Conservation (phyloP, 2,113 vertebrate genomes). For the Cynoglossus semilaevis region DNA sequence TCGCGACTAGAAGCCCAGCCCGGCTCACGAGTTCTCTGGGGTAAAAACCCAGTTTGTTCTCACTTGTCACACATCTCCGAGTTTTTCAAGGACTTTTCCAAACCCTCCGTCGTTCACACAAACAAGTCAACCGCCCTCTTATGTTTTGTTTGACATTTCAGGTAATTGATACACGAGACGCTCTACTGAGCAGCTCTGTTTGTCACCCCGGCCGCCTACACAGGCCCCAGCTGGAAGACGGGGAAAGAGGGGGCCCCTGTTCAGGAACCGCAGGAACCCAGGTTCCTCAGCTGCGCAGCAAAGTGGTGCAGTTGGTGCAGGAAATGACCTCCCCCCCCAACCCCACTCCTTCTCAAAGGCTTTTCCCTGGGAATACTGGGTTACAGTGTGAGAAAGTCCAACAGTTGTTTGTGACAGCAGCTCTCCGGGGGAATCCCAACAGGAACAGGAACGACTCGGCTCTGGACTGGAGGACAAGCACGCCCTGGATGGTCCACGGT, state of each 20-base stretch:
- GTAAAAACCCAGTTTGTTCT: conserved; percentile 24
- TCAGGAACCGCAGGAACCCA: conserved; percentile 41
- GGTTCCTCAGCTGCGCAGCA: conserved; percentile 48
- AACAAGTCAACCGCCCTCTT: conserved; percentile 66
- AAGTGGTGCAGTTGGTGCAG: conserved; percentile 70
- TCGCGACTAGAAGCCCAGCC: conserved; percentile 25
- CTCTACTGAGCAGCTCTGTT: conserved; percentile 55
- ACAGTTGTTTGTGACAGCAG: conserved; percentile 64
- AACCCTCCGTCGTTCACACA: conserved; percentile 66
- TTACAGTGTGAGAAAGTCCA: conserved; percentile 78
- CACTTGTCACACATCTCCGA: conserved; percentile 23
- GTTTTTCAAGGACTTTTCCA: conserved; percentile 37
- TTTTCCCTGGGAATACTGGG: conserved; percentile 75
- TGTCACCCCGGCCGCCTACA: conserved; percentile 40
- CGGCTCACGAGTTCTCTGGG: conserved; percentile 33
- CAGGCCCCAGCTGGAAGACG: conserved; percentile 23
- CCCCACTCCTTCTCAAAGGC: conserved; percentile 57
- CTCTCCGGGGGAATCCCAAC: conserved; percentile 52
- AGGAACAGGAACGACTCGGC: conserved; percentile 40
- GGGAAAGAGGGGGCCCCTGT: conserved; percentile 52
- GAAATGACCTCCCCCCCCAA: conserved; percentile 69
- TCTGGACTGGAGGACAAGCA: conserved; percentile 9
- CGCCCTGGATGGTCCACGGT: not conserved
- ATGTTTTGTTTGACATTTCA: conserved; percentile 70
- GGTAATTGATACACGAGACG: conserved; percentile 71